phyloP scores from a whole-genome alignment of 2,113 vertebrate genomes.

The Rhabdornis inornatus region DNA sequence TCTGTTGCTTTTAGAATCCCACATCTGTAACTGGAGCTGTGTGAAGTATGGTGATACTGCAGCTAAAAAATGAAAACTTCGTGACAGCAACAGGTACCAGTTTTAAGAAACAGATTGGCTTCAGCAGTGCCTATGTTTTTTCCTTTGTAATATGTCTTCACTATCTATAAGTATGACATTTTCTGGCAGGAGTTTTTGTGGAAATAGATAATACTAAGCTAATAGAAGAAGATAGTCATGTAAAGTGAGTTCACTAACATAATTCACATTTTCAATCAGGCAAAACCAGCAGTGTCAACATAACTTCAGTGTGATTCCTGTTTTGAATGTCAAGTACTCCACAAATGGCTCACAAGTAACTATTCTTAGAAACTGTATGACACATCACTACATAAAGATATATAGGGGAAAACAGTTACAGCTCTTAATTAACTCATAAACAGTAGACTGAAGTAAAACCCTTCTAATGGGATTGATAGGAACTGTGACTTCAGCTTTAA shows the following conservation, averaged over 20 bases:
- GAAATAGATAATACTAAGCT: background rate
- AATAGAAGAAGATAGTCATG: background rate
- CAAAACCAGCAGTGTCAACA: background rate
- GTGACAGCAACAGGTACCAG: background rate
- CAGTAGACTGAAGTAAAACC: background rate
- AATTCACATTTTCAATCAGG: slow-evolving; percentile 5
- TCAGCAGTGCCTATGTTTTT: background rate
- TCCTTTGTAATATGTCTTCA: background rate
- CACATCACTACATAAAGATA: background rate
- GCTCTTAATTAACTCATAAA: background rate
- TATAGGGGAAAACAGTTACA: background rate
- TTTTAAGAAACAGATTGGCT: background rate
- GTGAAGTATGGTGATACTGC: background rate
- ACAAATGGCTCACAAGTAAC: background rate
- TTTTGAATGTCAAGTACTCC: slow-evolving; percentile 10
- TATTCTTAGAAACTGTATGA: background rate
- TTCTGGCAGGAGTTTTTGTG: background rate
- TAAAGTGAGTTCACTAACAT: slow-evolving; percentile 4
- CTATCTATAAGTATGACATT: background rate
- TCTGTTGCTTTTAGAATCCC: background rate
- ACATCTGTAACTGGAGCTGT: background rate
- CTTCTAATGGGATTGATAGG: background rate
- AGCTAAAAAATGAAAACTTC: background rate
- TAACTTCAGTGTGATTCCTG: background rate
- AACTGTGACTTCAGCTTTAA: background rate